phyloP scores from a whole-genome alignment of 1,140 invertebrate species.

The Drosophila obscura region DNA sequence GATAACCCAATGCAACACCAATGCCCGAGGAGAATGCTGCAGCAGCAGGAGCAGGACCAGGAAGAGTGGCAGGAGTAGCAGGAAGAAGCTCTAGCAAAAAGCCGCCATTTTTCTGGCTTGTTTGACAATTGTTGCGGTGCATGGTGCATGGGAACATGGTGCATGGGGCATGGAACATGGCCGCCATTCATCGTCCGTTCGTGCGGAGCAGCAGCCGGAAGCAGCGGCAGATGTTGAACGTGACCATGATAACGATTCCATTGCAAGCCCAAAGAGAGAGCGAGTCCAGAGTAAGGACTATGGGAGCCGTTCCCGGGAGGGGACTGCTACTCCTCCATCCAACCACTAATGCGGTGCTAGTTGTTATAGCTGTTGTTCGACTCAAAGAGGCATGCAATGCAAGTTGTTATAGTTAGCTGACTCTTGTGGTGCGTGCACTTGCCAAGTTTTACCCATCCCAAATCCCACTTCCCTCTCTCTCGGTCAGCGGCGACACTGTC shows the following conservation, averaged over 20 bases:
- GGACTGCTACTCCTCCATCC: not conserved
- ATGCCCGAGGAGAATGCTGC: not conserved
- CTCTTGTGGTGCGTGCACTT: constrained; percentile 60
- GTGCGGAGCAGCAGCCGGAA: constrained; percentile 63
- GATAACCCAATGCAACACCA: constrained; percentile 10
- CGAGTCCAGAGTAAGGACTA: not conserved
- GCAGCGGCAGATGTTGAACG: constrained; percentile 64
- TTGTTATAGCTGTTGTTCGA: constrained; percentile 72
- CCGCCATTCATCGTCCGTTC: constrained; percentile 68
- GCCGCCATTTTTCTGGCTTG: constrained; percentile 76
- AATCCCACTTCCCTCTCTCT: not conserved
- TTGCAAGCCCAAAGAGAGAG: not conserved
- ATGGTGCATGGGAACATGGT: constrained; percentile 31
- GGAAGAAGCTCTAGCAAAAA: constrained; percentile 38
- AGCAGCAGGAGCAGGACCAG: not conserved
- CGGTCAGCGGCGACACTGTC: not conserved
- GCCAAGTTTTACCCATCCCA: constrained; percentile 37
- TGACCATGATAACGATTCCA: constrained; percentile 75
- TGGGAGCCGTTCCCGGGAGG: not conserved
- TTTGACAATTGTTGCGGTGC: constrained; percentile 74
- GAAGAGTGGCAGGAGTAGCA: constrained; percentile 4
- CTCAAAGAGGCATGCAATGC: constrained; percentile 64
- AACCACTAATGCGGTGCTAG: constrained; percentile 70
- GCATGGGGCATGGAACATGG: constrained; percentile 48
- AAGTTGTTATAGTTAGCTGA: constrained; percentile 53